phyloP scores from a whole-genome alignment of 1,140 invertebrate genomes.

The Daktulosphaira vitifoliae region DNA sequence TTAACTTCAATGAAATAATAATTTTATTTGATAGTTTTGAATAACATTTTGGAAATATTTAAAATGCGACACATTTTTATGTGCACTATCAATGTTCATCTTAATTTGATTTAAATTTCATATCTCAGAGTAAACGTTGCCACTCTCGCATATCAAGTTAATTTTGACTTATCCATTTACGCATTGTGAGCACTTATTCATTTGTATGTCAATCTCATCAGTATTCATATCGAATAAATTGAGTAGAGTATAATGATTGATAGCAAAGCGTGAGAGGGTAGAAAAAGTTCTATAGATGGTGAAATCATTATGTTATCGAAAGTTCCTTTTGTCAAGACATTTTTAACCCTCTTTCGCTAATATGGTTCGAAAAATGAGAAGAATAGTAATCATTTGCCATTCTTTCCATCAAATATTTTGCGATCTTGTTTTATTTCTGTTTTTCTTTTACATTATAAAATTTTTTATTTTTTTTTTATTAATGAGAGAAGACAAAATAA shows the following conservation, averaged over 20 bases:
- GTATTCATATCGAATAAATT: slow-evolving; percentile 4
- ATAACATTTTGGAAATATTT: too few species aligned
- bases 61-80: too few species aligned
- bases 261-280: neutral
- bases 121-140: too few species aligned
- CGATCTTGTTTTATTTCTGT: neutral
- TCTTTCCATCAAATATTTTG: neutral
- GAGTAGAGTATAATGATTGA: too few species aligned
- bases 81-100: too few species aligned
- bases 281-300: neutral
- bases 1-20: too few species aligned
- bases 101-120: too few species aligned
- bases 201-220: slow-evolving; percentile 23
- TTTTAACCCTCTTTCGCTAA: slow-evolving; percentile 17
- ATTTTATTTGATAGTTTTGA: too few species aligned
- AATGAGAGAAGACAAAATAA: slow-evolving; percentile 20
- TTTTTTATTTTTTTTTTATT: neutral
- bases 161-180: neutral
- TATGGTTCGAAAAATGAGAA: slow-evolving; percentile 22
- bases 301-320: slow-evolving; percentile 7
- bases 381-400: slow-evolving; percentile 17
- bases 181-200: neutral
- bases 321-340: slow-evolving; percentile 18
- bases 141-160: neutral
- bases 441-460: neutral